Conservation (phyloP, 2,797 vertebrate species). For the Coccyzus lansbergi region DNA sequence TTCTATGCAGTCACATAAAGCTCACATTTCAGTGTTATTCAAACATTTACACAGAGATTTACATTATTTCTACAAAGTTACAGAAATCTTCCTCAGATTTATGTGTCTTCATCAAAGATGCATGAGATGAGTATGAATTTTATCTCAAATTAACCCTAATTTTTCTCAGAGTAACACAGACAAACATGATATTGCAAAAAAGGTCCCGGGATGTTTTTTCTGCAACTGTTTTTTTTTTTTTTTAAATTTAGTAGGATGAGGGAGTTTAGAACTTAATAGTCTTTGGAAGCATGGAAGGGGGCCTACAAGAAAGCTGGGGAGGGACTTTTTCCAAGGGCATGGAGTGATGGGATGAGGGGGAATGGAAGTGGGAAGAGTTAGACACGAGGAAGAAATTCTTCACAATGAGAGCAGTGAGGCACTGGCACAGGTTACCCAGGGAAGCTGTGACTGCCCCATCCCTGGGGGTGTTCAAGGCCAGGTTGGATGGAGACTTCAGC, state of each 20-base stretch:
- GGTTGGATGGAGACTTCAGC: too few species aligned
- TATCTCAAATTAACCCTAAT: not conserved
- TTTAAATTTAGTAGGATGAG: accelerated
- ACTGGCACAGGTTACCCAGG: too few species aligned
- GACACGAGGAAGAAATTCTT: too few species aligned
- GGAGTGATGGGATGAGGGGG: too few species aligned
- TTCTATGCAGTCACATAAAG: not conserved
- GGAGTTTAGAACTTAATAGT: not conserved
- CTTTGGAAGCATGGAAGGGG: not conserved
- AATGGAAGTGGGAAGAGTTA: too few species aligned
- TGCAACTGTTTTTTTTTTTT: too few species aligned
- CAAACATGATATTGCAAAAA: not conserved
- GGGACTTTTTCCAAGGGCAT: too few species aligned
- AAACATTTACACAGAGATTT: not conserved
- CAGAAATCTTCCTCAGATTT: not conserved
- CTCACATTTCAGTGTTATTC: not conserved
- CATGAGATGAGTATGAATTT: not conserved
- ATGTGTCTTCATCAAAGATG: not conserved
- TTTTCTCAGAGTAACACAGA: not conserved
- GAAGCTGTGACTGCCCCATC: too few species aligned
- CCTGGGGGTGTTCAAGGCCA: too few species aligned
- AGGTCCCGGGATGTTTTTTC: not conserved
- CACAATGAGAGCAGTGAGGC: too few species aligned
- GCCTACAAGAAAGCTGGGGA: too few species aligned
- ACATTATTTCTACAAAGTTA: not conserved